Conservation (phyloP, 1,140 invertebrate genomes). For the Drosophila gunungcola region DNA sequence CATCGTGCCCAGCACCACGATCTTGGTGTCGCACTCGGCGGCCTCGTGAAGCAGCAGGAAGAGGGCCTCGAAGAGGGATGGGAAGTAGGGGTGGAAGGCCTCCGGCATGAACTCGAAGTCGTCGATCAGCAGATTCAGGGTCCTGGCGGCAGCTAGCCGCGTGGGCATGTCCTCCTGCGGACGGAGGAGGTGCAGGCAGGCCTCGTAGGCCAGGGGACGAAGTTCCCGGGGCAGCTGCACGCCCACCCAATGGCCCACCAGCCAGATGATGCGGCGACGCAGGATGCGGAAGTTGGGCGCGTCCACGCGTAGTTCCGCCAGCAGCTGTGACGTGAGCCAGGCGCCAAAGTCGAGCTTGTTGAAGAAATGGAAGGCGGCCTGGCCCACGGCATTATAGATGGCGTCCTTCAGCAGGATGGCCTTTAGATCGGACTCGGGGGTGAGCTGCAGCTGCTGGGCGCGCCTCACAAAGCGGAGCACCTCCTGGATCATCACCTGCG, state of each 20-base stretch:
- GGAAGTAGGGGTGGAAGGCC: conserved; percentile 93
- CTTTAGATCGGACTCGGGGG: conserved; percentile 89
- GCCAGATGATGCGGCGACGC: conserved; percentile 93
- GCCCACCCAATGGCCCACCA: conserved; percentile 94
- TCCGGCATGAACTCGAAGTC: conserved; percentile 96
- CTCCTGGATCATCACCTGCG: conserved; percentile 89
- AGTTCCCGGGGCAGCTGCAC: conserved; percentile 93
- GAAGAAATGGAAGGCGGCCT: conserved; percentile 95
- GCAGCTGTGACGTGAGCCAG: conserved; percentile 94
- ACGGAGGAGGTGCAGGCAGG: conserved; percentile 90
- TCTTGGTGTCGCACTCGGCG: conserved; percentile 96
- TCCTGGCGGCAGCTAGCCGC: conserved; percentile 90
- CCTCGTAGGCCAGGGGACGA: conserved; percentile 92
- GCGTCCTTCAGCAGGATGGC: conserved; percentile 95
- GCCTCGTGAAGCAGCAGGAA: conserved; percentile 95
- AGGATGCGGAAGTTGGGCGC: conserved; percentile 95
- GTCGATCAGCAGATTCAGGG: conserved; percentile 92
- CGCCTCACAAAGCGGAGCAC: conserved; percentile 90
- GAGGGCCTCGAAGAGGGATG: conserved; percentile 90
- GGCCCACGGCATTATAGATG: conserved; percentile 96
- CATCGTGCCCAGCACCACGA: conserved; percentile 95
- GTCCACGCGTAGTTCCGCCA: conserved; percentile 92
- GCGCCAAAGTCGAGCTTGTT: conserved; percentile 97
- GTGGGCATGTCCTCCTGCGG: conserved; percentile 93
- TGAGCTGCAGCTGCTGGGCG: conserved; percentile 87